Conservation (phyloP, 2,797 vertebrate species). For the Peromyscus nudipes region DNA sequence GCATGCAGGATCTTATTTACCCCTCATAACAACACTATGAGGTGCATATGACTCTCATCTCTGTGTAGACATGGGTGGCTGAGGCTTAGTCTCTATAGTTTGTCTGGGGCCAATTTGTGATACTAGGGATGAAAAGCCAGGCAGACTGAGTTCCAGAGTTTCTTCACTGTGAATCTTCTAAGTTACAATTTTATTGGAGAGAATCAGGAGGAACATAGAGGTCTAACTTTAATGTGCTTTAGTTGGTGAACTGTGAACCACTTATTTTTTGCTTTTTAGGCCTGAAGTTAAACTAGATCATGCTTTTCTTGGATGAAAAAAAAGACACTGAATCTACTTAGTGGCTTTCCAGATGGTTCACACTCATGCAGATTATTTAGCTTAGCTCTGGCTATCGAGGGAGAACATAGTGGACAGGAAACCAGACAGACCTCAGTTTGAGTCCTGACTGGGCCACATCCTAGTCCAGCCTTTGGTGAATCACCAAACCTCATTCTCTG, state of each 20-base stretch:
- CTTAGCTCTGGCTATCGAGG: background rate
- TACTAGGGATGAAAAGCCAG: constrained; percentile 38
- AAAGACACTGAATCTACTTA: background rate
- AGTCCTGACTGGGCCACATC: background rate
- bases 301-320: constrained; percentile 21
- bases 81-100: constrained; percentile 50
- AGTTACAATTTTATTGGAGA: constrained; percentile 13
- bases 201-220: constrained; percentile 15
- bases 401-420: background rate
- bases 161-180: constrained; percentile 54
- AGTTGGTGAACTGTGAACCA: constrained; percentile 18
- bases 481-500: background rate
- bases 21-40: background rate
- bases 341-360: background rate
- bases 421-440: constrained; percentile 48
- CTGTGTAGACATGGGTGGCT: background rate
- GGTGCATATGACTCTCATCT: constrained; percentile 44
- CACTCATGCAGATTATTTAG: background rate
- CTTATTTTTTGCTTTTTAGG: constrained; percentile 26
- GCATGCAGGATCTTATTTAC: constrained; percentile 67
- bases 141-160: background rate
- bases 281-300: background rate
- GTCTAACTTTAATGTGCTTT: background rate
- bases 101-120: constrained; percentile 29
- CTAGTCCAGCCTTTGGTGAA: background rate